Percentiles rank a stretch among this genome's conserved stretches.
Conservation (phyloP, 2,113 vertebrate species). For the Cephalopterus ornatus region DNA sequence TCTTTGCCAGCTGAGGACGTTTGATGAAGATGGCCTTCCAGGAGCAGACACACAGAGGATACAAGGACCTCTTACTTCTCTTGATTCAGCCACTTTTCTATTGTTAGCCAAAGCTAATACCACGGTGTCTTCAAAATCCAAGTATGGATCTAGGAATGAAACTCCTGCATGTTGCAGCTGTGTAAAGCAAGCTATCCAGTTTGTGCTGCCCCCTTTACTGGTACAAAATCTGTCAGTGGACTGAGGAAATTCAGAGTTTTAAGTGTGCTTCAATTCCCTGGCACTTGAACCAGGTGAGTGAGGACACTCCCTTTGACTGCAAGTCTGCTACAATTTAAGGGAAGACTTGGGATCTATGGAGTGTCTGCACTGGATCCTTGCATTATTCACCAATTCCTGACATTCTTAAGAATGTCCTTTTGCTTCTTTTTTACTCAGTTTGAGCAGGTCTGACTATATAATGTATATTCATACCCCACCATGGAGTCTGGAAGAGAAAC, state of each 20-base stretch:
- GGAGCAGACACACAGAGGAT: rapidly evolving
- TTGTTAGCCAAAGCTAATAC: rapidly evolving
- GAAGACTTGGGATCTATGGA: not conserved
- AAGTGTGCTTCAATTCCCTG: not conserved
- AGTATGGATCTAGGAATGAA: not conserved
- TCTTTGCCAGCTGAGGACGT: not conserved
- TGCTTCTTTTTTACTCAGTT: not conserved
- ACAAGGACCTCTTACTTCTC: not conserved
- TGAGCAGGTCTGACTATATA: not conserved
- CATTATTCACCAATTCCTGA: not conserved
- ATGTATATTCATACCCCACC: not conserved
- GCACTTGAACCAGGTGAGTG: not conserved
- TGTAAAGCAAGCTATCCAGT: not conserved
- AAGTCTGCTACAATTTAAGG: not conserved
- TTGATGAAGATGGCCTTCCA: not conserved
- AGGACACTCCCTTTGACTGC: not conserved
- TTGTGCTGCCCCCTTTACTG: not conserved
- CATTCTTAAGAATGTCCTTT: not conserved
- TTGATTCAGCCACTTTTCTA: not conserved
- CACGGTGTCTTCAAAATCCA: not conserved
- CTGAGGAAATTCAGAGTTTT: not conserved
- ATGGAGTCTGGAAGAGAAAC: not conserved
- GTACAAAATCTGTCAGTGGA: not conserved
- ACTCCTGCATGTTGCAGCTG: rapidly evolving
- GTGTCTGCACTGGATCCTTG: not conserved